Percentiles rank a stretch among this genome's conserved stretches.
These are phyloP conservation scores for Hafferia zeledoni DNA, from an alignment of 2,797 vertebrate species.

Conservation along the genomic window DNA sequence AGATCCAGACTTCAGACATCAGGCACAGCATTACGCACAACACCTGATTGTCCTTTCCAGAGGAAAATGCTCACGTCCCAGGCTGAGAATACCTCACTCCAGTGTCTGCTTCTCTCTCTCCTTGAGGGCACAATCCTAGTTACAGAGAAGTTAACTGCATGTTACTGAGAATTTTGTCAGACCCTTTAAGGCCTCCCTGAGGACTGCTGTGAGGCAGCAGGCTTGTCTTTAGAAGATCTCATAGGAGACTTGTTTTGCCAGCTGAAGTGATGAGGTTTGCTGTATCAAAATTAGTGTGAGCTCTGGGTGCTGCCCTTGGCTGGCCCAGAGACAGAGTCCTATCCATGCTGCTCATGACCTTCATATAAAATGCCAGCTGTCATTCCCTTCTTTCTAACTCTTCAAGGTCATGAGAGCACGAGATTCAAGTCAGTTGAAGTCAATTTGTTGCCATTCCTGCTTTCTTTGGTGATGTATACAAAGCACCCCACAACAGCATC, in stretches of 20 bases:
- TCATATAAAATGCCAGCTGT: background rate
- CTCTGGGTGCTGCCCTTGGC: background rate
- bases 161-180: background rate
- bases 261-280: background rate
- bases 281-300: background rate
- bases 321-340: background rate
- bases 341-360: background rate
- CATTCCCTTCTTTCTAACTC: background rate
- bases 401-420: background rate
- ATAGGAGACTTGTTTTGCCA: background rate
- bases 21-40: background rate
- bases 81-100: background rate
- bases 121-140: background rate
- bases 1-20: background rate
- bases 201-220: background rate
- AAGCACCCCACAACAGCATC: background rate
- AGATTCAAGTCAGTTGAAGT: background rate
- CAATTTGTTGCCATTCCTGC: background rate
- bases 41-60: background rate
- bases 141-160: background rate
- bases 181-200: background rate
- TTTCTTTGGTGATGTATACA: background rate
- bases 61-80: background rate
- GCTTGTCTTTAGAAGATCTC: background rate
- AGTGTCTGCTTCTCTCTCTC: background rate